These are phyloP conservation scores for Gryllus bimaculatus DNA, from an alignment of 1,140 invertebrate species.

Conservation along the genomic window DNA sequence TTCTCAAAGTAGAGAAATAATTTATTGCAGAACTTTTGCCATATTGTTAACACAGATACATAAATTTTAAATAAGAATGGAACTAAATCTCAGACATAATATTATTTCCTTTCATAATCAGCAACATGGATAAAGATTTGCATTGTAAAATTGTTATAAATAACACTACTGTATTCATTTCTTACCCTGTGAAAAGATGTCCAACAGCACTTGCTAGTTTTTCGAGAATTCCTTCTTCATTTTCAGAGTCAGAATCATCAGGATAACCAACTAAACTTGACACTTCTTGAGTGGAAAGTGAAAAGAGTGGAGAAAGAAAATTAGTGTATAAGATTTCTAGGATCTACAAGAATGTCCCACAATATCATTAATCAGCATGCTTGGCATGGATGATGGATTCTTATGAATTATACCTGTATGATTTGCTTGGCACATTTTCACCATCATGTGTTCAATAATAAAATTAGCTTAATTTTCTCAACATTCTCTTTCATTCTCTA, in stretches of 20 bases:
- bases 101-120: neutral
- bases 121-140: neutral
- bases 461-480: neutral
- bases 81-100: neutral
- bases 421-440: no score
- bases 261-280: conserved; percentile 39
- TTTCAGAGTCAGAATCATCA: conserved; percentile 70
- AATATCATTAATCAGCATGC: no score
- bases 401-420: neutral
- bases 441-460: no score
- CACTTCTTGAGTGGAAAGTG: conserved; percentile 26
- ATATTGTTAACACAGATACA: no score
- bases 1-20: no score
- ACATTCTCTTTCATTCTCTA: neutral
- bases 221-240: conserved; percentile 58
- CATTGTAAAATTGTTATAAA: neutral
- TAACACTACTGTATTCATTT: neutral
- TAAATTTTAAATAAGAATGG: no score
- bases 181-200: conserved; percentile 58
- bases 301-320: neutral
- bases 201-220: conserved; percentile 60
- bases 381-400: no score
- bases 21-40: no score
- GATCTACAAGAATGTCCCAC: no score
- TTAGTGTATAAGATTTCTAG: no score